phyloP scores from a whole-genome alignment of 2,888 invertebrate genomes.

The Onchidella celtica region DNA sequence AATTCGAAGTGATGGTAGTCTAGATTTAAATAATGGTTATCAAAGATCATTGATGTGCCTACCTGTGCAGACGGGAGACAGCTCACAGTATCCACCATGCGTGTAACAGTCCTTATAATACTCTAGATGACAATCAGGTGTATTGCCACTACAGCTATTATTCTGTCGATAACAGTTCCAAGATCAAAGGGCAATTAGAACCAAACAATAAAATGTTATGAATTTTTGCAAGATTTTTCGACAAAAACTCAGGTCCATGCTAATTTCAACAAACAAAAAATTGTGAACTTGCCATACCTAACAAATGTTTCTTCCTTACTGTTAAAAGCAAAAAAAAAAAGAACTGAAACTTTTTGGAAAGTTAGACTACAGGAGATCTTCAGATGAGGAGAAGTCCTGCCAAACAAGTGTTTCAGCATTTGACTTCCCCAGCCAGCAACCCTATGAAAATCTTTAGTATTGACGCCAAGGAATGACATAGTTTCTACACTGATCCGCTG shows the following conservation, averaged over 20 bases:
- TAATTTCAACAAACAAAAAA: background rate
- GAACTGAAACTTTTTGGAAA: background rate
- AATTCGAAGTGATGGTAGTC: too few species aligned
- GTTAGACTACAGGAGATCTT: background rate
- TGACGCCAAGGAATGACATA: too few species aligned
- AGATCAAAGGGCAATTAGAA: background rate
- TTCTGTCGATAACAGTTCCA: background rate
- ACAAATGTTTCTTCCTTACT: too few species aligned
- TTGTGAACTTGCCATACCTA: background rate
- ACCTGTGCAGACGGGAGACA: slow-evolving; percentile 1
- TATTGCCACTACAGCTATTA: background rate
- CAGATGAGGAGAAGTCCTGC: too few species aligned
- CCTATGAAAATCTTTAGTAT: too few species aligned
- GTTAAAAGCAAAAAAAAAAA: background rate
- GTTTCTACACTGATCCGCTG: too few species aligned
- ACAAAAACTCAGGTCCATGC: background rate
- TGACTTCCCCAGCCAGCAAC: too few species aligned
- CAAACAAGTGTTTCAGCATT: too few species aligned
- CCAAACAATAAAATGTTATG: background rate
- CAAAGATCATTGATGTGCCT: too few species aligned
- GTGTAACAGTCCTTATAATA: slow-evolving; percentile 11
- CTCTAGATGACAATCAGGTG: background rate
- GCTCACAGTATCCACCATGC: background rate
- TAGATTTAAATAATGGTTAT: too few species aligned
- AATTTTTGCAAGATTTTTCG: background rate